phyloP scores from a whole-genome alignment of 2,113 vertebrate genomes.

The Spheniscus mendiculus region DNA sequence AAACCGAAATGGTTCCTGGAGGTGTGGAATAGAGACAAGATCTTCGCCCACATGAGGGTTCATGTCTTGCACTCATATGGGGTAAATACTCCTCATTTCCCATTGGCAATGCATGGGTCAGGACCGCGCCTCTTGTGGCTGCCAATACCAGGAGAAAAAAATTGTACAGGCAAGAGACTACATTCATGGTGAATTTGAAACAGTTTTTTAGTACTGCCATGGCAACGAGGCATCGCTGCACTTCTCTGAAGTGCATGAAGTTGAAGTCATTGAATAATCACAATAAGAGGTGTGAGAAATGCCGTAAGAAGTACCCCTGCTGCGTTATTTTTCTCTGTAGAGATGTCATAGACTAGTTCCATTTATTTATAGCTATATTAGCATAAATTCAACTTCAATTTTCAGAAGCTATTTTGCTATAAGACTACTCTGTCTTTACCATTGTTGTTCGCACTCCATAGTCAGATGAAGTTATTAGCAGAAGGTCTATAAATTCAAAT shows the following conservation, averaged over 20 bases:
- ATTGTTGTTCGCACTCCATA: background rate
- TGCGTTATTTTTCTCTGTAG: background rate
- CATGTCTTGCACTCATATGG: accelerated
- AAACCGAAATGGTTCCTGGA: background rate
- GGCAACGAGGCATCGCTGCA: background rate
- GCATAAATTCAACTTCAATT: background rate
- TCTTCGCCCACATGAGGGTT: background rate
- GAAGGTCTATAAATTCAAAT: background rate
- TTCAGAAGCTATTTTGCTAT: background rate
- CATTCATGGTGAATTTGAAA: background rate
- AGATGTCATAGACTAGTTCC: background rate
- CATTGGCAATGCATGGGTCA: background rate
- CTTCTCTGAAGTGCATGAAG: background rate
- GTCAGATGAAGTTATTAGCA: background rate
- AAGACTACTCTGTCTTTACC: background rate
- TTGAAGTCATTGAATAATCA: background rate
- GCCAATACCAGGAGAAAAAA: background rate
- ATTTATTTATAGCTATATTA: background rate
- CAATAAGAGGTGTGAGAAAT: background rate
- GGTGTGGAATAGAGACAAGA: background rate
- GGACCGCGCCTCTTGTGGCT: accelerated
- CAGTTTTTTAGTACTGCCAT: background rate
- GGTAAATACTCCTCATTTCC: background rate
- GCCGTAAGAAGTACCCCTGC: background rate
- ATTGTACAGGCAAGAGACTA: background rate